Evolutionary conservation across 2,113 vertebrate genomes (phyloP).

Genomic region (Sylvia atricapilla): DNA sequence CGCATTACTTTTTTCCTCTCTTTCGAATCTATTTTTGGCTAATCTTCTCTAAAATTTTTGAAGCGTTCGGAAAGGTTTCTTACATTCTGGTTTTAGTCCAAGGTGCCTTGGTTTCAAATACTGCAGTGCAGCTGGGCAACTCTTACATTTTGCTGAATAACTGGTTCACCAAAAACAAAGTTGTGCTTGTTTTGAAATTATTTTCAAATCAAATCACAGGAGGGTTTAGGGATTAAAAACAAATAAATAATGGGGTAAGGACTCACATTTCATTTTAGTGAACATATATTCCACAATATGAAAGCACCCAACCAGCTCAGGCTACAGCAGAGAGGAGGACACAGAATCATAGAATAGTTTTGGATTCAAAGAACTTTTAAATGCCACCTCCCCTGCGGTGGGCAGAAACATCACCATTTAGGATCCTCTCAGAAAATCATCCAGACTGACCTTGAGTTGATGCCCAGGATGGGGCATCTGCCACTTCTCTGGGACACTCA

Average conservation of each 20-base stretch:
- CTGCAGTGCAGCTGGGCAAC: slow-evolving; percentile 2
- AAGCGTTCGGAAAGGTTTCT: neutral
- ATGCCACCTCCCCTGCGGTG: neutral
- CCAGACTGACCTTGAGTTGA: neutral
- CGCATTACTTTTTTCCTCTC: neutral
- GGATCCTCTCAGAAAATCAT: neutral
- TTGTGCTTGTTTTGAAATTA: neutral
- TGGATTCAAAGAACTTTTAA: neutral
- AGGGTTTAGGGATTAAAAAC: neutral
- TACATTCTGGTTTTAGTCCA: neutral
- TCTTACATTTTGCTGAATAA: neutral
- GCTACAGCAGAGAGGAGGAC: neutral
- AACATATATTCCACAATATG: neutral
- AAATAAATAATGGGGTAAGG: neutral
- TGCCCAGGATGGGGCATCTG: neutral
- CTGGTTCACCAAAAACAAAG: neutral
- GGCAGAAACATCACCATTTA: neutral
- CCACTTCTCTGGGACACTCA: neutral
- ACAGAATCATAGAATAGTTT: neutral
- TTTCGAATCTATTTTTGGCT: neutral
- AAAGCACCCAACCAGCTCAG: neutral
- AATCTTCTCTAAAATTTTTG: neutral
- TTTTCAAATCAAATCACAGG: neutral
- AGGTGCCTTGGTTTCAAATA: neutral
- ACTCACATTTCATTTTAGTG: neutral